A percentile compares a stretch with the other conserved stretches of the same genome.
Conservation (phyloP, 2,113 vertebrate species). For the Etheostoma cragini region DNA sequence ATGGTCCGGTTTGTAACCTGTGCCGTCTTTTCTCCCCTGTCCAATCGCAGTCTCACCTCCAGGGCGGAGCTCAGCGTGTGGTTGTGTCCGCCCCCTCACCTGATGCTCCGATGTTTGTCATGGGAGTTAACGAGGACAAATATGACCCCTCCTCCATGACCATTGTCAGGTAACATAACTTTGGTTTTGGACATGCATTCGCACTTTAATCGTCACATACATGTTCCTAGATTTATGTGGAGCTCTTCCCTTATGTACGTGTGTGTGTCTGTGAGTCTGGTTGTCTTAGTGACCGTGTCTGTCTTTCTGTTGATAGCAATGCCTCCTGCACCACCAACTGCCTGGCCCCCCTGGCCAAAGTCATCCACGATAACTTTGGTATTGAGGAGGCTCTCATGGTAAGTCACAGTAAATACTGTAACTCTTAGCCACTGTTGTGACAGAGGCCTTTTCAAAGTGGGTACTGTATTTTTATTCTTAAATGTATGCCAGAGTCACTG, state of each 20-base stretch:
- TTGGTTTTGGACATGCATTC: background rate
- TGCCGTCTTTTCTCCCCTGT: slow-evolving; percentile 1
- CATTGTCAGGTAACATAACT: slow-evolving; percentile 86
- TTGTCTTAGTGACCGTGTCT: background rate
- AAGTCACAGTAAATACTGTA: slow-evolving; percentile 45
- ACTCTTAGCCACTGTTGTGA: background rate
- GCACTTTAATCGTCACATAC: background rate
- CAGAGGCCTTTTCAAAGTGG: background rate
- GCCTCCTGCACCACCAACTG: slow-evolving; percentile 94
- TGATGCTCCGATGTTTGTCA: slow-evolving; percentile 91
- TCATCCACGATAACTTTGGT: slow-evolving; percentile 90
- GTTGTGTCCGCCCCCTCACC: slow-evolving; percentile 90
- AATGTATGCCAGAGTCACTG: background rate
- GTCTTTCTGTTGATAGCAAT: slow-evolving; percentile 83
- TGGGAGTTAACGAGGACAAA: slow-evolving; percentile 91
- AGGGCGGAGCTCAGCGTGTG: slow-evolving; percentile 87
- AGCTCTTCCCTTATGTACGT: background rate
- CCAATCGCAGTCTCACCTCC: slow-evolving; percentile 81
- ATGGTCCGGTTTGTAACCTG: background rate
- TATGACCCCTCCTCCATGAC: slow-evolving; percentile 88
- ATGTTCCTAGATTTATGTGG: background rate
- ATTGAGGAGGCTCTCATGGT: slow-evolving; percentile 93
- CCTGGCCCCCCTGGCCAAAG: slow-evolving; percentile 91
- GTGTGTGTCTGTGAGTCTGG: too few relatives aligned
- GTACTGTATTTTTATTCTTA: background rate